phyloP scores from a whole-genome alignment of 2,888 invertebrate genomes.

The Microdon myrmicae region DNA sequence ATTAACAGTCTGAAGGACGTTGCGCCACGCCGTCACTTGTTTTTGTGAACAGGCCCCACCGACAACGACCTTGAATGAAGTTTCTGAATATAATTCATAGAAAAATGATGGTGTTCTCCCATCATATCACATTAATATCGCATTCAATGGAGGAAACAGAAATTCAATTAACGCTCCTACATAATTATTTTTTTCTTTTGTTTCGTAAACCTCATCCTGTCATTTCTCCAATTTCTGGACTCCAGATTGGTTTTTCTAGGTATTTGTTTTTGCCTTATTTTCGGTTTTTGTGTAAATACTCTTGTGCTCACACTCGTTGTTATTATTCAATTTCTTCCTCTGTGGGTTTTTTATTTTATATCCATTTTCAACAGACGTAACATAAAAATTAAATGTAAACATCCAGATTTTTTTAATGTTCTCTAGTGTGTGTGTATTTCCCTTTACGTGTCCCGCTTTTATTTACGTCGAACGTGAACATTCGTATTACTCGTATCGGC shows the following conservation, averaged over 20 bases:
- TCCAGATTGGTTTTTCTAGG: no score
- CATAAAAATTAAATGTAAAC: conserved; percentile 51
- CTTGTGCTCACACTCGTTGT: no score
- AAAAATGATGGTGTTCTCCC: no score
- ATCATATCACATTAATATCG: no score
- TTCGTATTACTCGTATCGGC: conserved; percentile 19
- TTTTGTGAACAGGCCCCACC: no score
- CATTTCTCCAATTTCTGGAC: conserved; percentile 22
- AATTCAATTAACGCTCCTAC: conserved; percentile 47
- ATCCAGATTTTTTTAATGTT: conserved; percentile 20
- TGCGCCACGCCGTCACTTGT: no score
- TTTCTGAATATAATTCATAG: no score
- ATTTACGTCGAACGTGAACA: conserved; percentile 11
- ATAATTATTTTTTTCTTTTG: conserved; percentile 22
- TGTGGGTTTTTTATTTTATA: conserved; percentile 17
- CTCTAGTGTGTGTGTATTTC: no score
- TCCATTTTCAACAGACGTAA: conserved; percentile 48
- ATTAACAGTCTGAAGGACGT: no score
- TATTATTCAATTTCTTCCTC: conserved; percentile 40
- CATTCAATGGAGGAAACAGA: conserved; percentile 48
- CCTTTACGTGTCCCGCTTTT: background rate
- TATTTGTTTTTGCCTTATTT: conserved; percentile 8
- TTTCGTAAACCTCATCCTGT: no score
- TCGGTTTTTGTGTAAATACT: no score
- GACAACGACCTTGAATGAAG: no score